phyloP scores from a whole-genome alignment of 2,113 vertebrate genomes.

The Antigone vipio region DNA sequence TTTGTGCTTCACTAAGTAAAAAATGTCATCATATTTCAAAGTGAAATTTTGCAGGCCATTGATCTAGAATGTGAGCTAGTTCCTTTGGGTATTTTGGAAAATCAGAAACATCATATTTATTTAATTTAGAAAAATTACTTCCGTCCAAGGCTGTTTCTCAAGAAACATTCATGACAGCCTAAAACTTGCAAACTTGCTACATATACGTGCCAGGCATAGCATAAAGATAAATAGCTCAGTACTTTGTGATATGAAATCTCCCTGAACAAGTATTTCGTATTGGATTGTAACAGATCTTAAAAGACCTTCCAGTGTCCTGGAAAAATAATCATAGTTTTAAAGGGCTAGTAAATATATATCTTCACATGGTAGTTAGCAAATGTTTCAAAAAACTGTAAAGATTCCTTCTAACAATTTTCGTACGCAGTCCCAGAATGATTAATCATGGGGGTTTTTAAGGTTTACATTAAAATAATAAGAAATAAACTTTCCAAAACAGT shows the following conservation, averaged over 20 bases:
- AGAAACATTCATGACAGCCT: not conserved
- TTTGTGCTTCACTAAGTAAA: not conserved
- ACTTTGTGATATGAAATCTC: constrained; percentile 6
- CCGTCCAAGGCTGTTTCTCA: constrained; percentile 15
- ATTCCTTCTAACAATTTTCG: not conserved
- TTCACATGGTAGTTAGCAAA: not conserved
- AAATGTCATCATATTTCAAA: constrained; percentile 29
- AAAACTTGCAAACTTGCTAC: not conserved
- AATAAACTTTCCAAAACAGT: not conserved
- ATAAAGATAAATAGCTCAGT: not conserved
- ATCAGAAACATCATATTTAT: constrained; percentile 38
- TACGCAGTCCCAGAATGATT: not conserved
- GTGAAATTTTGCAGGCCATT: constrained; percentile 50
- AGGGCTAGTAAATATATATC: not conserved
- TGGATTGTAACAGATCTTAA: not conserved
- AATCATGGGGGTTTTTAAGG: not conserved
- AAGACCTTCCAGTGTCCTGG: not conserved
- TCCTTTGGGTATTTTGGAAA: constrained; percentile 41
- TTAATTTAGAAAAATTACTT: constrained; percentile 58
- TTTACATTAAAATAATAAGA: not conserved
- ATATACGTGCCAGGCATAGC: not conserved
- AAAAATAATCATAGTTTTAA: constrained; percentile 35
- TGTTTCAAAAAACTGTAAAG: not conserved
- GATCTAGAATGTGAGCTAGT: constrained; percentile 34
- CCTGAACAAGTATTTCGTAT: not conserved